Evolutionary conservation across 2,888 invertebrate genomes (phyloP).

Genomic region (Caenorhabditis auriculariae): DNA sequence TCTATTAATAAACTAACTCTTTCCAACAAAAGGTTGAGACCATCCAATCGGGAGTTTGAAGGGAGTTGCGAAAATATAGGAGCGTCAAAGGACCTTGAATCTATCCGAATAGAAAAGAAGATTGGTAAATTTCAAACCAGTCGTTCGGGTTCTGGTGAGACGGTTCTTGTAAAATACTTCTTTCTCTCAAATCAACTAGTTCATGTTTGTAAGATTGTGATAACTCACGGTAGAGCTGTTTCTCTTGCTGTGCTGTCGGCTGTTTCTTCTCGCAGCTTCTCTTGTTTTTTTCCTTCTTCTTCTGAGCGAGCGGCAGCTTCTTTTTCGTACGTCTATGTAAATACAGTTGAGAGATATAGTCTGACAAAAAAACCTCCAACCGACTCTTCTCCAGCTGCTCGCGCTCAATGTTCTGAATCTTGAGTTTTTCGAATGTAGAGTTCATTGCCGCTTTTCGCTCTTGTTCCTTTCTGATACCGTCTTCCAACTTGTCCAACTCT

Average conservation of each 20-base stretch:
- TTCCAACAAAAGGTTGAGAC: slow-evolving; percentile 30
- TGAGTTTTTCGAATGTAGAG: slow-evolving; percentile 35
- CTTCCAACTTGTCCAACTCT: neutral
- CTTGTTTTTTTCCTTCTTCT: slow-evolving; percentile 16
- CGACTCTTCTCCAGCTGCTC: slow-evolving; percentile 5
- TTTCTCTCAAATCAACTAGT: no score
- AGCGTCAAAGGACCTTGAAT: slow-evolving; percentile 23
- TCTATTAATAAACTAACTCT: slow-evolving; percentile 13
- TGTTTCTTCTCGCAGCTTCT: slow-evolving; percentile 5
- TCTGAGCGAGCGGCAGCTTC: slow-evolving; percentile 12
- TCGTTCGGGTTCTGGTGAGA: no score
- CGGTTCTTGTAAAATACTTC: no score
- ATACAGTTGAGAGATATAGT: no score
- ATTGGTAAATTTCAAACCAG: no score
- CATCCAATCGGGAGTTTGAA: slow-evolving; percentile 15
- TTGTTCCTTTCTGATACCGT: slow-evolving; percentile 8
- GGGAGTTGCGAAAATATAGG: slow-evolving; percentile 14
- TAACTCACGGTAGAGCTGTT: no score
- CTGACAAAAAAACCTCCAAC: neutral
- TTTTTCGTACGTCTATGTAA: slow-evolving; percentile 8
- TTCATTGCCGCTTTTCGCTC: slow-evolving; percentile 29
- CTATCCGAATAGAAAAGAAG: no score
- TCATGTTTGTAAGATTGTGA: no score
- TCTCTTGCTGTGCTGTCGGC: no score
- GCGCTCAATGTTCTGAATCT: slow-evolving; percentile 28